Base-by-base conservation (phyloP, 2,797 vertebrate species). In the Thalassophryne amazonica region DNA sequence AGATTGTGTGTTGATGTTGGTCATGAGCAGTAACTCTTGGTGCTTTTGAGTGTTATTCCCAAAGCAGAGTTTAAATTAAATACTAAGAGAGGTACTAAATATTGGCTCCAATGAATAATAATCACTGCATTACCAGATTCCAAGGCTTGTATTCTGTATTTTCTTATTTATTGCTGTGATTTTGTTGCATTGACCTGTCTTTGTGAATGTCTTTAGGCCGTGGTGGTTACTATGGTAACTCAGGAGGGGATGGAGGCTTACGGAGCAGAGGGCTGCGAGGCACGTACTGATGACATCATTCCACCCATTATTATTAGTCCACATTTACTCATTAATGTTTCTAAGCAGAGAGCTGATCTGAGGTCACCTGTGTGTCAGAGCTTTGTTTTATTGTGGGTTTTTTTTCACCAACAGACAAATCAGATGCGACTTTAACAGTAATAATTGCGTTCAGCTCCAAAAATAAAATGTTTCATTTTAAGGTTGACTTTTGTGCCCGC, bases 221-320 rank as follows among this genome's bases (percentile, higher is more conserved):
- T 16, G 60, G 88, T 7, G 63, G 85, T 60, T 93, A 89, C 85
- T 91, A 91, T 33, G 22, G 88, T 45, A 89, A 78, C 78, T 86
- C 86, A 21, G 87, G 83, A 55, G 91, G 94, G 14, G 89, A 93
- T 65, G 91, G 92, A 73, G 90, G 87, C 60, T 94, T 94, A 72
- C 89, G 94, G 75, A 93, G 92, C 86, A 91, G 90, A 4, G 95
- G 94, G 66, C 88, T 94, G 83, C 93, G 94, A 74, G 91, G 93
- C 25, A 88, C 93, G 86, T 98, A 95, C 90, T 98, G 86, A 92
- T 86, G 72, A 72, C 39, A 46, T 76, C 70, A 20, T 60, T 38
- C 42, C 7, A 42, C 46, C 60, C 49, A 69, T 80, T 71, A 22
- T 74, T 18, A 47, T 40, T 29, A 30, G 65, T 63, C 74, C 69